Evolutionary conservation across 2,113 vertebrate species (phyloP).

Genomic region (Phasianus colchicus): DNA sequence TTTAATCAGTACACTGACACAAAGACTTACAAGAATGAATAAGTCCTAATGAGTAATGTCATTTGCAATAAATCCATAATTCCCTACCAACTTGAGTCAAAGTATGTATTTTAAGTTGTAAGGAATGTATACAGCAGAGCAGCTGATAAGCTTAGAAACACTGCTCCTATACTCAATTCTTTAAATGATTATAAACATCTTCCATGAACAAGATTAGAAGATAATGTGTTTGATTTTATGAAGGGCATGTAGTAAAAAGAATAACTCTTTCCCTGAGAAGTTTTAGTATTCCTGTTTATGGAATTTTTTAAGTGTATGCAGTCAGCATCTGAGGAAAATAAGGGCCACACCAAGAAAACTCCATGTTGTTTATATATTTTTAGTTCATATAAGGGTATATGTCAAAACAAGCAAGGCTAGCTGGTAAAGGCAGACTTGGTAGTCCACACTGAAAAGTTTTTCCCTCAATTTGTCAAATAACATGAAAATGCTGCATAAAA

Average conservation of each 20-base stretch:
- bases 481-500: background rate
- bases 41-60: background rate
- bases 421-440: background rate
- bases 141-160: background rate
- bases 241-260: rapidly evolving
- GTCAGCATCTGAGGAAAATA: background rate
- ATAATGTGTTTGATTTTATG: background rate
- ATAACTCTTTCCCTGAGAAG: background rate
- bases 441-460: background rate
- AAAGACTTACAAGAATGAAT: background rate
- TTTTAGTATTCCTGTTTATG: background rate
- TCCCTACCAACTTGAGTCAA: background rate
- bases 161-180: rapidly evolving
- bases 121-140: background rate
- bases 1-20: background rate
- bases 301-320: background rate
- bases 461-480: background rate
- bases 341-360: background rate
- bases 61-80: background rate
- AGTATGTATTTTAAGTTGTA: background rate
- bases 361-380: background rate
- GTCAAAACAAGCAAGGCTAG: background rate
- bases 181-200: background rate
- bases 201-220: background rate
- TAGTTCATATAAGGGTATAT: background rate